phyloP scores from a whole-genome alignment of 2,797 vertebrate species.

The Rhabdomys pumilio region DNA sequence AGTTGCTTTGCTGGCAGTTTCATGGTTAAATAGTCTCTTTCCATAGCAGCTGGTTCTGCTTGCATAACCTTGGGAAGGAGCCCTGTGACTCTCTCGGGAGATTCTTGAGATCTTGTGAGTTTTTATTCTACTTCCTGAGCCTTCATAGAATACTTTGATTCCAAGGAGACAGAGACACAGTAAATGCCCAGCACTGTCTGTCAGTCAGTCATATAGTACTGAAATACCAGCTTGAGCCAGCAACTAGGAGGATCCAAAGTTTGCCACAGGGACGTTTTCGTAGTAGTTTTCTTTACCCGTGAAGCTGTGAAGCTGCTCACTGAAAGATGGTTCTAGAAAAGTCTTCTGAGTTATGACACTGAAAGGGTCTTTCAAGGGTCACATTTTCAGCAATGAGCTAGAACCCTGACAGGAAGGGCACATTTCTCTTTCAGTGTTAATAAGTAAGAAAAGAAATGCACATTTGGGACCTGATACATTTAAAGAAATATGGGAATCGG shows the following conservation, averaged over 20 bases:
- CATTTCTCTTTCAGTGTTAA: conserved; percentile 21
- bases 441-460: conserved; percentile 26
- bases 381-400: not conserved
- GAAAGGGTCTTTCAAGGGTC: not conserved
- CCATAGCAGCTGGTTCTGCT: not conserved
- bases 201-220: not conserved
- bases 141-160: not conserved
- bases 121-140: not conserved
- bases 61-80: not conserved
- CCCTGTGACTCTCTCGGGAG: not conserved
- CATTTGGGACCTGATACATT: not conserved
- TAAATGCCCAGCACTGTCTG: not conserved
- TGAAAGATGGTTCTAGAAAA: not conserved
- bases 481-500: not conserved
- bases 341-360: not conserved
- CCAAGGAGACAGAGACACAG: not conserved
- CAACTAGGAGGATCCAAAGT: not conserved
- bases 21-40: not conserved
- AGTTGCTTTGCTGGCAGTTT: not conserved
- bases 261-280: not conserved
- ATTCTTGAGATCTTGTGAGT: not conserved
- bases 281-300: not conserved
- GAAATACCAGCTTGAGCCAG: not conserved
- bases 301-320: not conserved
- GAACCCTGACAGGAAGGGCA: not conserved